Evolutionary conservation across 1,140 invertebrate genomes (phyloP), one percentile per base, ranked within the genome.

Genomic region (Oncopodura yosiiana): DNA sequence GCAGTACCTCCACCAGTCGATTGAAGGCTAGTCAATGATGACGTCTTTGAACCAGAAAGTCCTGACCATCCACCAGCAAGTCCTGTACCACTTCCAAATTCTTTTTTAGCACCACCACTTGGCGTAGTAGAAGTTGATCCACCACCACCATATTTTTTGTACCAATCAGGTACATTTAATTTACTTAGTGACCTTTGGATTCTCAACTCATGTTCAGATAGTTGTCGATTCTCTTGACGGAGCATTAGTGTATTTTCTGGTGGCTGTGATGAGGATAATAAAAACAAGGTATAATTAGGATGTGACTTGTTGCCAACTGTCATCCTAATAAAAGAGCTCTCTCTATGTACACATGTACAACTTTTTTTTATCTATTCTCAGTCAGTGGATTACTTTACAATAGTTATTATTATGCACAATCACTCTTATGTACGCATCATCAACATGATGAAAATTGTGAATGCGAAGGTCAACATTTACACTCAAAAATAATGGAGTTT

Each of bases 101-200:
- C 53, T 71, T 67, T 34, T 58, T 51, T 12, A 49, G 52, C 19
- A 52, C 8, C 39, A 49, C 27, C 53, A 32, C 19, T 34, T 29
- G 53, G 27, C 18, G 57, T 54, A 64, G 41, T 19, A 44, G 24
- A 36, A 27, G 30, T 42, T 24, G 53, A 42, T 24, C 81, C 82
- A 48, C 79, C 79, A 67, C 80, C 79, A 8, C 66, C 68, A 18
- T 83, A 84, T 69, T 87, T 86, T 71, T 86, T 89, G 75, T 87
- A 91, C 92, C 92, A 95, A 67, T 94, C 89, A 37, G 92, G 92
- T 32, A 94, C 82, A 73, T 92, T 90, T 49, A 95, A 79, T 64
- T 88, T 86, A 70, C 92, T 87, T 59, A 95, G 71, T 19, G 89
- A 94, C 60, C 89, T 81, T 69, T 92, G 87, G 46, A 95, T 86